Conservation (phyloP, 2,113 vertebrate genomes). For the Lophochroa leadbeateri region DNA sequence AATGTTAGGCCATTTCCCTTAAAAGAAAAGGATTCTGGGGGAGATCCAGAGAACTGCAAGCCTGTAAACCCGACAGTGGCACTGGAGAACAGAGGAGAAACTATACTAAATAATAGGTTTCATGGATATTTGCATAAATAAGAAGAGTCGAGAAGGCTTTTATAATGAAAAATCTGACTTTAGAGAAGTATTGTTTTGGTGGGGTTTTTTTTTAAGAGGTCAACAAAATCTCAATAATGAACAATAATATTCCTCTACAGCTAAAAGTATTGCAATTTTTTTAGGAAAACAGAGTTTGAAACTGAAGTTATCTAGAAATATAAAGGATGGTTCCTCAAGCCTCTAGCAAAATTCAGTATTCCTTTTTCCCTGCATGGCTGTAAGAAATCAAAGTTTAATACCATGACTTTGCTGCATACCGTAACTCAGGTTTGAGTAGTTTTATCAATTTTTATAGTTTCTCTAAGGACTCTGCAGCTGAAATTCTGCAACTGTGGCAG, state of each 20-base stretch:
- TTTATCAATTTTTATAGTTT: background rate
- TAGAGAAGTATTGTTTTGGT: background rate
- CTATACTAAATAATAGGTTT: background rate
- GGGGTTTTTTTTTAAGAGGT: background rate
- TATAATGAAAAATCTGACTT: background rate
- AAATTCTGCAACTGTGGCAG: background rate
- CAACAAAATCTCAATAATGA: background rate
- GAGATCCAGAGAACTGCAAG: background rate
- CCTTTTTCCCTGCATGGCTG: background rate
- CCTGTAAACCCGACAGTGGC: background rate
- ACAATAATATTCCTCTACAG: background rate
- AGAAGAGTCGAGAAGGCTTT: background rate
- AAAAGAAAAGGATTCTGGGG: background rate
- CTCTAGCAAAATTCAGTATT: background rate
- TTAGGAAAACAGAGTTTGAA: background rate
- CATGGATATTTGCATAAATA: background rate
- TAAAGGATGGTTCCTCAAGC: background rate
- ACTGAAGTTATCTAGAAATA: background rate
- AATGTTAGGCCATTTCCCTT: background rate
- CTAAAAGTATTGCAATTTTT: background rate
- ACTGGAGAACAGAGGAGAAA: background rate
- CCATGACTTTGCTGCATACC: background rate
- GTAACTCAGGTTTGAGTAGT: background rate
- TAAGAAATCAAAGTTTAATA: background rate
- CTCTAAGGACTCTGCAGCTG: background rate